Conservation (phyloP, 2,113 vertebrate genomes). For the Orycteropus afer region DNA sequence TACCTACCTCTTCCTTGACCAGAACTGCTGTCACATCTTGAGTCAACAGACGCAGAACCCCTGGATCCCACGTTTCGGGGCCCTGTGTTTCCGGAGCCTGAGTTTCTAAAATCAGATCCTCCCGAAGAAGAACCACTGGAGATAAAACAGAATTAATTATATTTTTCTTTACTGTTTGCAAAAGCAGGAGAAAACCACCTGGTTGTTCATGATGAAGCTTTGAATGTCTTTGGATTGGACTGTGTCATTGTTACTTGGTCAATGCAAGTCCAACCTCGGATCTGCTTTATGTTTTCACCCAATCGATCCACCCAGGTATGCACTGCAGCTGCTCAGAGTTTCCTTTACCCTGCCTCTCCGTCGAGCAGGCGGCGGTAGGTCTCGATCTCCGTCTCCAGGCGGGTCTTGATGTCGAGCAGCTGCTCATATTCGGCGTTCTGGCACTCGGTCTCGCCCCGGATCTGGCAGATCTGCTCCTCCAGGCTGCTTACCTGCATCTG, state of each 20-base stretch:
- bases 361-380: constrained; percentile 83
- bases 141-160: not conserved
- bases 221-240: not conserved
- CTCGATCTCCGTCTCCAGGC: constrained; percentile 85
- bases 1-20: constrained; percentile 75
- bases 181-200: not conserved
- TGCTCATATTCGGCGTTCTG: constrained; percentile 88
- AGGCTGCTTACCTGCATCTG: constrained; percentile 85
- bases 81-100: not conserved
- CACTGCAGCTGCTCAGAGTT: fast-evolving
- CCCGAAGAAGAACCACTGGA: constrained; percentile 44
- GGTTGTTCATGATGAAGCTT: not conserved
- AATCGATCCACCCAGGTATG: not conserved
- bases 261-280: not conserved
- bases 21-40: constrained; percentile 47
- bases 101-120: constrained; percentile 24
- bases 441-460: constrained; percentile 84
- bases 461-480: constrained; percentile 86
- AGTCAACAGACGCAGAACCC: not conserved
- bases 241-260: not conserved
- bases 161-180: not conserved
- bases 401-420: constrained; percentile 83
- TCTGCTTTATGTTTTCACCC: not conserved
- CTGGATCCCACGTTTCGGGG: constrained; percentile 22
- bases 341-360: constrained; percentile 70